Conservation (phyloP, 1,140 invertebrate genomes). For the Drosophila pseudoananassae region DNA sequence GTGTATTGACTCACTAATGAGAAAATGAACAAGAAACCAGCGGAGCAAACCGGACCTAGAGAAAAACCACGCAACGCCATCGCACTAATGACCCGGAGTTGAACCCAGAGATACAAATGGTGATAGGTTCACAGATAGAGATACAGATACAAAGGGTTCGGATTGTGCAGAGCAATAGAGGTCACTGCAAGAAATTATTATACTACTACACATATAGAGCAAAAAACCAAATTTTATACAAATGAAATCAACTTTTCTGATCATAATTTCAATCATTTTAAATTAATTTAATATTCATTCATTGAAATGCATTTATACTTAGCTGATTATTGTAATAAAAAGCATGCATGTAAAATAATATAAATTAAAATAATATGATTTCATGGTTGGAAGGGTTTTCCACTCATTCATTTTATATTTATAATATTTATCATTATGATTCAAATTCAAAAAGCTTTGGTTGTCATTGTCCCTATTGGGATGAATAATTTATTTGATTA, state of each 20-base stretch:
- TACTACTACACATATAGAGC: background rate
- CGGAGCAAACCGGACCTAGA: constrained; percentile 2
- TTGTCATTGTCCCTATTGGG: background rate
- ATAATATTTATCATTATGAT: background rate
- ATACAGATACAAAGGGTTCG: constrained; percentile 6
- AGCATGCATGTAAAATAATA: background rate
- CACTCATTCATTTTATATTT: background rate
- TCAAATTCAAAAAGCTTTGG: background rate
- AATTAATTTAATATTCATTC: background rate
- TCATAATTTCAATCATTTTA: background rate
- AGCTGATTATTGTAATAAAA: background rate
- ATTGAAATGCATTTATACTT: background rate
- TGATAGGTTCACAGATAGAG: constrained; percentile 28
- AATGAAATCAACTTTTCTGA: no score
- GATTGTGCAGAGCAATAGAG: background rate
- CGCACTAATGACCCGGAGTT: constrained; percentile 69
- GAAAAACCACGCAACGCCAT: constrained; percentile 42
- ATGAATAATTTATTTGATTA: no score
- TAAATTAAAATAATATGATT: background rate
- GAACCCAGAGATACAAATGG: constrained; percentile 45
- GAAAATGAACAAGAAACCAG: constrained; percentile 58
- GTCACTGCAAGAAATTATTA: constrained; percentile 8
- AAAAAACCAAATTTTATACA: no score
- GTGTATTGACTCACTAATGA: constrained; percentile 78
- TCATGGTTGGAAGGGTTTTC: background rate